Conservation (phyloP, 1,140 invertebrate genomes). For the Achatina immaculata region DNA sequence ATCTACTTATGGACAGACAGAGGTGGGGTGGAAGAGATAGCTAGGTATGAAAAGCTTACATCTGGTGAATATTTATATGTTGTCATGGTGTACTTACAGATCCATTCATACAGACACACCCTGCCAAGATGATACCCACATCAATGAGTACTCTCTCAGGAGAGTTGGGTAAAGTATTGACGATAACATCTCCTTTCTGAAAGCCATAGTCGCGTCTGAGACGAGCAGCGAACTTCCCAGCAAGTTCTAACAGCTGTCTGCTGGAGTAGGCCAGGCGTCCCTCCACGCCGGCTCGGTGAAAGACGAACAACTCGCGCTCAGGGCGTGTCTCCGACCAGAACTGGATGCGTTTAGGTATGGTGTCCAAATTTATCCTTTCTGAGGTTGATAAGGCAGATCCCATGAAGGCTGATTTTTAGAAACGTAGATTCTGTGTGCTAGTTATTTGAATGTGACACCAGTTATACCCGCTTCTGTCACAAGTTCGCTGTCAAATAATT, state of each 20-base stretch:
- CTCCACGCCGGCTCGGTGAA: neutral
- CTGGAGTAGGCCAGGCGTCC: neutral
- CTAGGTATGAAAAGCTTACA: no score
- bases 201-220: conserved; percentile 6
- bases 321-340: neutral
- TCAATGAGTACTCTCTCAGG: conserved; percentile 32
- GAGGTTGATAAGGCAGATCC: neutral
- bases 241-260: neutral
- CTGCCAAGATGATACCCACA: conserved; percentile 31
- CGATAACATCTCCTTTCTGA: conserved; percentile 30
- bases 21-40: no score
- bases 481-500: no score
- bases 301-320: conserved; percentile 4
- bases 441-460: no score
- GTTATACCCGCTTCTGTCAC: no score
- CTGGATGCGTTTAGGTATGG: neutral
- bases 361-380: neutral
- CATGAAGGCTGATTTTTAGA: no score
- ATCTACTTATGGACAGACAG: no score
- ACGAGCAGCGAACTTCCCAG: neutral
- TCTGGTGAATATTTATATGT: no score
- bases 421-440: no score
- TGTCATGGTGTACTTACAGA: neutral
- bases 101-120: conserved; percentile 18
- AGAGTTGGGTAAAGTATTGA: conserved; percentile 37